Base-by-base conservation (phyloP, 2,888 invertebrate species). In the Ormyrus rosae region DNA sequence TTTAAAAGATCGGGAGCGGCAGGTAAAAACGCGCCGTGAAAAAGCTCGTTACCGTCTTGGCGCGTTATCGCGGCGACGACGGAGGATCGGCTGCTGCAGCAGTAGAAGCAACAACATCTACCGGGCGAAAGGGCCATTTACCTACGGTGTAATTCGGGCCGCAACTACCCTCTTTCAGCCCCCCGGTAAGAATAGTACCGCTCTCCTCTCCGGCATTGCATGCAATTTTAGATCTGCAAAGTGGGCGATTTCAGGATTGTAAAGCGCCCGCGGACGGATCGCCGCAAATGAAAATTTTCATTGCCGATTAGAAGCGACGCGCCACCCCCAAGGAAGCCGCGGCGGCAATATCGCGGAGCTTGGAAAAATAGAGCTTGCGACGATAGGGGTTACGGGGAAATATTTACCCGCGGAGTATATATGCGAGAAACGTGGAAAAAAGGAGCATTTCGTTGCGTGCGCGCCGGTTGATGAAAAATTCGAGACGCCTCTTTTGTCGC, bases 221-320 rank as follows among this genome's bases (percentile, higher is more conserved):
- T 51, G 74, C 67, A 58, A 74, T 81, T 81, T 70, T 61, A 70
- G 73, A 78, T 74, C 70, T 60, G 77, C 68, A 61, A 73, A 72
- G 77, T 69, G 68, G 63, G 63, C 69, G 65, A 81, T 76, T 80
- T 68, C 56, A 53, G 48, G 53, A n/a, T 9, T 58, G 46, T 67
- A n/a, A 50, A 11, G 67, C 67, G 46, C 9, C 50, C 19, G 45
- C 63, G 19, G 46, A 60, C 68, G 75, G 70, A 75, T 60, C 65
- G 69, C 51, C 58, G 70, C 60, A 19, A 65, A 74, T 73, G 74
- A 69, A 74, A 70, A 74, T 81, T 78, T 78, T 81, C 68, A 74
- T 69, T 55, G 73, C n/a, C 60, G 60, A 81, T 77, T 65, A 60
- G 50, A 3, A 5, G 11, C 50, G 56, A 50, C 9, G 11, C 48